A percentile compares a stretch with the other conserved stretches of the same genome.
Evolutionary conservation across 2,113 vertebrate species (phyloP).

Genomic region (Ploceus nigricollis): DNA sequence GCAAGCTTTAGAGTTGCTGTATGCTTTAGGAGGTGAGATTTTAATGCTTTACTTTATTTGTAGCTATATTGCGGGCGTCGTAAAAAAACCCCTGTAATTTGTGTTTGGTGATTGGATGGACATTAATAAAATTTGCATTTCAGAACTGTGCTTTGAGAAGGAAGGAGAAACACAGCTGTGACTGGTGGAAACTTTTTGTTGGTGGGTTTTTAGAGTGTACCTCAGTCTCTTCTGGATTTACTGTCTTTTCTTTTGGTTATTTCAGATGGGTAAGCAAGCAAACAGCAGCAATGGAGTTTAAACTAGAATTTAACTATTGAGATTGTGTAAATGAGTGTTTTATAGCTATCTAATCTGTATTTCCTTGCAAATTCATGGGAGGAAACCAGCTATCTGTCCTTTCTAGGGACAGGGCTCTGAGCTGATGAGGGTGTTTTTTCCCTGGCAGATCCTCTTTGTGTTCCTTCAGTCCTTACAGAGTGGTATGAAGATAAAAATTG

Average conservation of each 20-base stretch:
- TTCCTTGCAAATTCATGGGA: neutral
- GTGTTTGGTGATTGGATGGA: neutral
- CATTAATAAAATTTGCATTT: neutral
- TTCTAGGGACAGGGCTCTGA: neutral
- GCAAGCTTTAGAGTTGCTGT: conserved; percentile 93
- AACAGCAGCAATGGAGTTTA: neutral
- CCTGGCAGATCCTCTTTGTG: neutral
- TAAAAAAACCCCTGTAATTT: neutral
- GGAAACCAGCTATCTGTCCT: neutral
- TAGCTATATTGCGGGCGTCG: neutral
- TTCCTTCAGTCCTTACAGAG: neutral
- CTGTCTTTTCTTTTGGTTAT: neutral
- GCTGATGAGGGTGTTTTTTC: neutral
- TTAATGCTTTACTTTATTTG: neutral
- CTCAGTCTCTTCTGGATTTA: neutral
- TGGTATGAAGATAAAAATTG: neutral
- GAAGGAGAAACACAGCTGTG: neutral
- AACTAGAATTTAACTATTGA: neutral
- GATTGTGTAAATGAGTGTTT: neutral
- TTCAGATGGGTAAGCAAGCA: neutral
- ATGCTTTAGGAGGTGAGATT: conserved; percentile 91
- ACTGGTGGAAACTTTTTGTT: neutral
- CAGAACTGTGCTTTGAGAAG: neutral
- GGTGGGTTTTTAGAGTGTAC: neutral
- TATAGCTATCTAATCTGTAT: neutral